A percentile compares a stretch with the other conserved stretches of the same genome.
phyloP scores from a whole-genome alignment of 2,888 invertebrate species.

The Oligia strigilis region DNA sequence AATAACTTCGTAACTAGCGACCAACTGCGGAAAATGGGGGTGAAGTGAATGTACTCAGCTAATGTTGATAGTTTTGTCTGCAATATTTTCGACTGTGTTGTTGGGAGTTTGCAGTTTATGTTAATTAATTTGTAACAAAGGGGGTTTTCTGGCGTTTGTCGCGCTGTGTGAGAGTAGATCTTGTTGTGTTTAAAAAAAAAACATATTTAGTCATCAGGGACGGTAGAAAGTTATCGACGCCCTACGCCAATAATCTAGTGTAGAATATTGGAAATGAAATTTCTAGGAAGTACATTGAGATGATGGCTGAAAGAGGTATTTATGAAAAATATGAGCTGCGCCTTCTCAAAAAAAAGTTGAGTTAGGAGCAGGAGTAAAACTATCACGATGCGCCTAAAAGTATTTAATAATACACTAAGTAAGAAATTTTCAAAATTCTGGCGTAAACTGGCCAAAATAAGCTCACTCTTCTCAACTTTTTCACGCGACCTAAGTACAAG shows the following conservation, averaged over 20 bases:
- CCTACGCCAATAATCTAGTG: neutral
- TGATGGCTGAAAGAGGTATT: neutral
- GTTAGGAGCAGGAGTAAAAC: neutral
- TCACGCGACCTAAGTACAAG: neutral
- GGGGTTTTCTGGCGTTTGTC: slow-evolving; percentile 12
- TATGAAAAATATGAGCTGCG: neutral
- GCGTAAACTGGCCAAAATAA: neutral
- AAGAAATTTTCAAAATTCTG: neutral
- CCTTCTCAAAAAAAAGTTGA: neutral
- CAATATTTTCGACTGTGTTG: slow-evolving; percentile 48
- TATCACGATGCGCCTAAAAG: neutral
- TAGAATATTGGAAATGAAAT: neutral
- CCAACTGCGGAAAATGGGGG: slow-evolving; percentile 79
- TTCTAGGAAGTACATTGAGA: neutral
- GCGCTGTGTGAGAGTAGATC: neutral
- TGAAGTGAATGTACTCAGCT: slow-evolving; percentile 73
- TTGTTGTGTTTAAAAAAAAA: too few species aligned
- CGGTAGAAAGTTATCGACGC: neutral
- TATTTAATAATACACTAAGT: neutral
- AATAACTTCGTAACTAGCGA: slow-evolving; percentile 80
- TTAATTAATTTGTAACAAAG: slow-evolving; percentile 33
- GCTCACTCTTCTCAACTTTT: neutral
- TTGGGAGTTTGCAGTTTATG: slow-evolving; percentile 26
- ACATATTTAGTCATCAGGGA: neutral
- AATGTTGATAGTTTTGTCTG: slow-evolving; percentile 66